phyloP scores from a whole-genome alignment of 2,888 invertebrate species.

The Gastrophysa polygoni region DNA sequence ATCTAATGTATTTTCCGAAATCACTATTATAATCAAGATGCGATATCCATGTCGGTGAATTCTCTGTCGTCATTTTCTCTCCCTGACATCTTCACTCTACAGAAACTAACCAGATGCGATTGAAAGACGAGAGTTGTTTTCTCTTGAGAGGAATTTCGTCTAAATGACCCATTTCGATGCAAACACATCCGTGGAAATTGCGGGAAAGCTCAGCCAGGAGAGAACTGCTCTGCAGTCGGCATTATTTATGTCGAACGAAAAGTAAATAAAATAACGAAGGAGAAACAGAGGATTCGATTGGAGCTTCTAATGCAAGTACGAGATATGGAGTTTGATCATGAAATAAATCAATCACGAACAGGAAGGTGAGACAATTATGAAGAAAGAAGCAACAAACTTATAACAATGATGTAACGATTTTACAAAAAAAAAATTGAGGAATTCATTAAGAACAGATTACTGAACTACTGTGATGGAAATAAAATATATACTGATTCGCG shows the following conservation, averaged over 20 bases:
- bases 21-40: too few relatives aligned
- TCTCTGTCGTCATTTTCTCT: background rate
- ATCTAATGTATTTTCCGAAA: too few relatives aligned
- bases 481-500: too few relatives aligned
- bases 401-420: too few relatives aligned
- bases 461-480: too few relatives aligned
- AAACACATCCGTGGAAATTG: background rate
- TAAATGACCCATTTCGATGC: constrained; percentile 1
- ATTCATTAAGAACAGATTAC: too few relatives aligned
- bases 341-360: background rate
- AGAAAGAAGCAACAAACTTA: too few relatives aligned
- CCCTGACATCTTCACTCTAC: background rate
- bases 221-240: background rate
- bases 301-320: too few relatives aligned
- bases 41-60: background rate
- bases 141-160: background rate
- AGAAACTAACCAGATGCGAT: constrained; percentile 1
- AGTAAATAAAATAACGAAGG: background rate
- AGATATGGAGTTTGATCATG: too few relatives aligned
- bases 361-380: too few relatives aligned
- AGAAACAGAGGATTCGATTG: background rate
- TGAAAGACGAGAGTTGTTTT: background rate
- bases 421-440: too few relatives aligned
- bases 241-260: background rate
- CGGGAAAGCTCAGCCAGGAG: background rate